phyloP scores from a whole-genome alignment of 1,140 invertebrate genomes.

The Heliconius nattereri region DNA sequence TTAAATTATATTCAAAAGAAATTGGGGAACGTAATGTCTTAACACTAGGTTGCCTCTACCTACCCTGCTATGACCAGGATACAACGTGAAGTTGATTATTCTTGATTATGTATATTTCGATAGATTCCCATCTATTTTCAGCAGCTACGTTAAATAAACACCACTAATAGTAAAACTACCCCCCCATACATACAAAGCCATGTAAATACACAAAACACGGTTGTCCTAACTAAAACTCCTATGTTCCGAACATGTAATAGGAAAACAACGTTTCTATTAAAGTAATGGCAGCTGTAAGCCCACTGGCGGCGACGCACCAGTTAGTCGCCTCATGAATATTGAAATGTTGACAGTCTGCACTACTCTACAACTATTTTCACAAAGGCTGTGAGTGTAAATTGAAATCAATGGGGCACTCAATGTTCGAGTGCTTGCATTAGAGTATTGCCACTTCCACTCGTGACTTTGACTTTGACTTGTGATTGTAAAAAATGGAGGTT shows the following conservation, averaged over 20 bases:
- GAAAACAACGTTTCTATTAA: conserved; percentile 18
- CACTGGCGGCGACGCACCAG: conserved; percentile 26
- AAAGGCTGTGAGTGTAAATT: conserved; percentile 13
- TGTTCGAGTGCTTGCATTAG: not conserved
- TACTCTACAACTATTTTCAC: conserved; percentile 27
- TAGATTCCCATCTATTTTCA: not conserved
- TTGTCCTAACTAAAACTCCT: conserved; percentile 13
- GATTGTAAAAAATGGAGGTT: not conserved
- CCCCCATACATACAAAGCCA: not conserved
- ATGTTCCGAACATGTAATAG: conserved; percentile 14
- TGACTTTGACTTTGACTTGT: not conserved
- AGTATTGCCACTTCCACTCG: conserved; percentile 2
- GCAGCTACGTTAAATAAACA: not conserved
- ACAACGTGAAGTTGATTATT: too few species aligned
- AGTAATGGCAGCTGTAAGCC: conserved; percentile 22
- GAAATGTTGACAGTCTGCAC: conserved; percentile 12
- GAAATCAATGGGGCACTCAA: conserved; percentile 13
- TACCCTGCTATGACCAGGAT: too few species aligned
- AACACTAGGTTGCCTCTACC: too few species aligned
- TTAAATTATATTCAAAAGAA: too few species aligned
- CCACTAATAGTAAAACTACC: not conserved
- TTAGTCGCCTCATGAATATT: conserved; percentile 36
- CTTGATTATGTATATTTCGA: not conserved
- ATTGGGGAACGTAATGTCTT: too few species aligned
- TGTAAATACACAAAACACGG: conserved; percentile 9